A percentile compares a stretch with the other conserved stretches of the same genome.
Evolutionary conservation across 2,113 vertebrate species (phyloP).

Genomic region (Gadus chalcogrammus): DNA sequence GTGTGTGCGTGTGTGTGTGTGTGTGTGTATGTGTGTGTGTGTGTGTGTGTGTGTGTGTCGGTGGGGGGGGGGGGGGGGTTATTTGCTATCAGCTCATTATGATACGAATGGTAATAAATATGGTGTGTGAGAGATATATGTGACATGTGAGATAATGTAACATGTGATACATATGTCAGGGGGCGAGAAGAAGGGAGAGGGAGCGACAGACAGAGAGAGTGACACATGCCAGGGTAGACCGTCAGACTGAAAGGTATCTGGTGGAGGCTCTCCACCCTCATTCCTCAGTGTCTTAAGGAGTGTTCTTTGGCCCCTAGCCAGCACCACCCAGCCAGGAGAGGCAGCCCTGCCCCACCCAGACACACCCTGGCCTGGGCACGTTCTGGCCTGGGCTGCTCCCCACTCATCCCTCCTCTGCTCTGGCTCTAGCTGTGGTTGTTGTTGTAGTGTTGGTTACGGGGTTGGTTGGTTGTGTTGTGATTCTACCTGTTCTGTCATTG

Average conservation of each 20-base stretch:
- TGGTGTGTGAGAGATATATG: neutral
- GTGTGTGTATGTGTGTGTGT: too few species aligned
- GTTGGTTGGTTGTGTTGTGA: neutral
- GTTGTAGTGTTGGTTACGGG: too few species aligned
- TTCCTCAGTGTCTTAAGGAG: slow-evolving; percentile 45
- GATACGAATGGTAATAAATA: neutral
- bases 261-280: slow-evolving; percentile 18
- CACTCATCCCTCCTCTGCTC: too few species aligned
- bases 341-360: slow-evolving; percentile 30
- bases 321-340: slow-evolving; percentile 1
- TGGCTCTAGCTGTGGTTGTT: neutral
- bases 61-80: too few species aligned
- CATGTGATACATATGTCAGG: neutral
- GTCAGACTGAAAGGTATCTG: slow-evolving; percentile 2
- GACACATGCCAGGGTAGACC: neutral
- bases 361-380: slow-evolving; percentile 35
- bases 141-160: neutral
- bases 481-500: too few species aligned
- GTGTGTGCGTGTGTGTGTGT: too few species aligned
- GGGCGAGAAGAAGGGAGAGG: neutral
- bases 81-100: too few species aligned
- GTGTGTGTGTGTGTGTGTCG: too few species aligned
- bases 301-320: slow-evolving; percentile 34
- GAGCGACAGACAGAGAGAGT: neutral
- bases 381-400: too few species aligned